Conservation (phyloP, 2,888 invertebrate genomes). For the Pristionchus exspectatus region DNA sequence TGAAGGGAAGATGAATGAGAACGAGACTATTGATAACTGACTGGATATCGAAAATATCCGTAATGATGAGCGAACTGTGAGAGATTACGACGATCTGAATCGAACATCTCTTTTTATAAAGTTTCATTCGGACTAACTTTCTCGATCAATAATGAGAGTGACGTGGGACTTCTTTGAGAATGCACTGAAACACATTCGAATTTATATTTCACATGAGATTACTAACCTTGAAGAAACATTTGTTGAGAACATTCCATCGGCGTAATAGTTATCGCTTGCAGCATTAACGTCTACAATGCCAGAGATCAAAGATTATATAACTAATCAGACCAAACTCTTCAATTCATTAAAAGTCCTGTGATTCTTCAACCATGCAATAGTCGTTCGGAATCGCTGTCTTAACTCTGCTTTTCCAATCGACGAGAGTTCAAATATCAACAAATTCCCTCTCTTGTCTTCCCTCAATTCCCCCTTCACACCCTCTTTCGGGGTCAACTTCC, state of each 20-base stretch:
- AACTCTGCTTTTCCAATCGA: slow-evolving; percentile 8
- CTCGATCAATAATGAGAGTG: slow-evolving; percentile 15
- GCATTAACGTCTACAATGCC: neutral
- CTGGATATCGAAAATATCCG: slow-evolving; percentile 11
- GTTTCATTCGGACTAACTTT: neutral
- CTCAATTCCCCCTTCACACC: neutral
- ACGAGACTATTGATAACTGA: neutral
- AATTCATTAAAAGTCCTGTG: neutral
- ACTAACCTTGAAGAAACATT: neutral
- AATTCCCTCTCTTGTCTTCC: neutral
- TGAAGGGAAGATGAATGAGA: neutral
- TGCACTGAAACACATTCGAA: neutral
- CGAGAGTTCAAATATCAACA: slow-evolving; percentile 27
- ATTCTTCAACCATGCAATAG: slow-evolving; percentile 18
- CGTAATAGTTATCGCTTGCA: neutral
- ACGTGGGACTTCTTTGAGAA: neutral
- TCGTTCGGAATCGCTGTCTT: slow-evolving; percentile 6
- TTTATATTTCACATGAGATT: neutral
- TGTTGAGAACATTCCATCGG: neutral
- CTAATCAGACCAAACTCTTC: neutral
- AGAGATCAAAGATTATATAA: neutral
- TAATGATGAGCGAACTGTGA: slow-evolving; percentile 13
- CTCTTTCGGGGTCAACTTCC: slow-evolving; percentile 8
- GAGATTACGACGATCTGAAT: slow-evolving; percentile 30
- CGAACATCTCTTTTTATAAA: neutral